phyloP scores from a whole-genome alignment of 2,888 invertebrate genomes.

The Artemia sp. region DNA sequence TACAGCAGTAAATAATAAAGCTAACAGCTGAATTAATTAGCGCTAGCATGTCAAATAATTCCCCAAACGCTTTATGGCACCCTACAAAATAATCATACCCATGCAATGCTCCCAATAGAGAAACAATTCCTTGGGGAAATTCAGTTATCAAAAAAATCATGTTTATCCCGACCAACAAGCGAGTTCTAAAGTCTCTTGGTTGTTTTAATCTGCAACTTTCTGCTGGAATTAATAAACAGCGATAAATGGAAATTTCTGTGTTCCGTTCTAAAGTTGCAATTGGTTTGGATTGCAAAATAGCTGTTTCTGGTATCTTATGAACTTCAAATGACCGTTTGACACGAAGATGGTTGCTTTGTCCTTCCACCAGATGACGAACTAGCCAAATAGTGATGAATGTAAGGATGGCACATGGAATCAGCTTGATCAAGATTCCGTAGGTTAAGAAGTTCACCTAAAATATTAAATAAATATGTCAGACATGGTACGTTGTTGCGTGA shows the following conservation, averaged over 20 bases:
- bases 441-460: neutral
- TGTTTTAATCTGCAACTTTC: neutral
- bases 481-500: too few species aligned
- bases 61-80: neutral
- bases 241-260: neutral
- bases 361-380: neutral
- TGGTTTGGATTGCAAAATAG: neutral
- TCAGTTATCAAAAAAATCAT: neutral
- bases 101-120: neutral
- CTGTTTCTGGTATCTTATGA: neutral
- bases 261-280: neutral
- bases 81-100: constrained; percentile 4
- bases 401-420: neutral
- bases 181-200: constrained; percentile 11
- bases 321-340: neutral
- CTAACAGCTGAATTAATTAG: constrained; percentile 2
- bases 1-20: constrained; percentile 7
- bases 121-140: neutral
- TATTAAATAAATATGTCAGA: neutral
- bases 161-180: neutral
- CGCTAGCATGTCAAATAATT: constrained; percentile 8
- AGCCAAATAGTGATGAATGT: neutral
- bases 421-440: constrained; percentile 4
- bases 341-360: neutral
- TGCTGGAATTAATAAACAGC: neutral